Evolutionary conservation across 2,888 invertebrate species (phyloP).

Genomic region (Polymixis lichenea): DNA sequence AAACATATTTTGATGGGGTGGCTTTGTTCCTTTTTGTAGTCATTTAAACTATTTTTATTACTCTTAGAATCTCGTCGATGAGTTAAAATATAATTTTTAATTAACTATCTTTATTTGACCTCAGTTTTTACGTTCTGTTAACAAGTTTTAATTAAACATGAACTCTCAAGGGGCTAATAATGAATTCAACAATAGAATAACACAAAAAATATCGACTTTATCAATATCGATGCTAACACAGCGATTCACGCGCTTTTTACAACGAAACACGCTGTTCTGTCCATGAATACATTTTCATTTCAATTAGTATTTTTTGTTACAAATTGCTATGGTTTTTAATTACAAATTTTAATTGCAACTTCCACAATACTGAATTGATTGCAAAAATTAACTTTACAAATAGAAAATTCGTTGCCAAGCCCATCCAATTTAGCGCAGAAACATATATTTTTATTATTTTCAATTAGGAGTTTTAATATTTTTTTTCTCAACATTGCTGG

Average conservation of each 20-base stretch:
- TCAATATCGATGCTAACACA: background rate
- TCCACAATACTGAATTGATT: slow-evolving; percentile 8
- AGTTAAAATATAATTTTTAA: background rate
- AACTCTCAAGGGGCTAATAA: background rate
- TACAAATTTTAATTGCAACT: slow-evolving; percentile 10
- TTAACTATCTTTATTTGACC: background rate
- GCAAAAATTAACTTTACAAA: slow-evolving; percentile 10
- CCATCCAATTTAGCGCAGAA: slow-evolving; percentile 1
- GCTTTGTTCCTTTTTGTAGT: background rate
- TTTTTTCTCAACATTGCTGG: slow-evolving; percentile 20
- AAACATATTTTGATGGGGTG: background rate
- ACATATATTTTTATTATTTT: slow-evolving; percentile 14
- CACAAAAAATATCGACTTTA: background rate
- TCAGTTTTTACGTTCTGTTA: background rate
- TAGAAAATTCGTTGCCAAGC: slow-evolving; percentile 14
- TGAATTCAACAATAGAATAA: slow-evolving; percentile 3
- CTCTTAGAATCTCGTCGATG: background rate
- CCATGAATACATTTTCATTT: slow-evolving; percentile 29
- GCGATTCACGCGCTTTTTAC: slow-evolving; percentile 28
- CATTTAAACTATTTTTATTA: background rate
- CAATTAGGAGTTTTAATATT: slow-evolving; percentile 16
- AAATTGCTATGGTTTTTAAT: slow-evolving; percentile 20
- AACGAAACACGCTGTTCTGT: slow-evolving; percentile 1
- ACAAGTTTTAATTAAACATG: background rate
- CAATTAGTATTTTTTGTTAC: slow-evolving; percentile 15